Base-by-base conservation (phyloP, 2,113 vertebrate species). In the Alethe castanea region DNA sequence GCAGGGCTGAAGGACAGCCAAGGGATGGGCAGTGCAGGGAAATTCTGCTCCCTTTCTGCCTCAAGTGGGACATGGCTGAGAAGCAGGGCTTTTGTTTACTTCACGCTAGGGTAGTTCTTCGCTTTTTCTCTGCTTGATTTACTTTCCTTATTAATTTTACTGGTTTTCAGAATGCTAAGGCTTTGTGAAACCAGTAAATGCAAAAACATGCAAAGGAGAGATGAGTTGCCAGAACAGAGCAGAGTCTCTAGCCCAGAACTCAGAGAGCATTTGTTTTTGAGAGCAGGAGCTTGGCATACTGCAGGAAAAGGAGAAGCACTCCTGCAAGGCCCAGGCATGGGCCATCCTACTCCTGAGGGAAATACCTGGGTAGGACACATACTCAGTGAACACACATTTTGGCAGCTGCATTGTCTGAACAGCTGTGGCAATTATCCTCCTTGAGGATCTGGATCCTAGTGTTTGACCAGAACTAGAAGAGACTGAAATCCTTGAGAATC, bases 131-230 rank as follows among this genome's bases (percentile, higher is more conserved):
- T 93, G 94, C 96, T 96, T 95, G 54, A 93, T 88, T 94, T 93
- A 74, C 69, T 88, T 84, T 81, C 56, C 72, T 82, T 91, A 86
- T 93, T 90, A 86, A 78, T 88, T 83, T 86, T 96, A 95, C 88
- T 86, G 95, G 53, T 53, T 90, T 96, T 90, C 85, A 83, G 76
- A 40, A 26, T 19, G 82, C 76, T 56, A 14, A 57, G 36, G 12
- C 90, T 71, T 53, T 88, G 69, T 54, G 93, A 96, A 96, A 96
- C 94, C 76, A 53, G 88, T 57, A 56, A 81, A 96, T 95, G 95
- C 94, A 96, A 96, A 97, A 95, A 31, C 18, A 35, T 42, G 84
- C 92, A 53, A 84, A 83, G 48, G 61, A 87, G 66, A 85, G 36
- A 72, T 50, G 69, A 81, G 36, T 35, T 74, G 72, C 45, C 56